Evolutionary conservation across 2,888 invertebrate species (phyloP), one percentile per base, ranked within the genome.

Genomic region (Trachelus tabidus): DNA sequence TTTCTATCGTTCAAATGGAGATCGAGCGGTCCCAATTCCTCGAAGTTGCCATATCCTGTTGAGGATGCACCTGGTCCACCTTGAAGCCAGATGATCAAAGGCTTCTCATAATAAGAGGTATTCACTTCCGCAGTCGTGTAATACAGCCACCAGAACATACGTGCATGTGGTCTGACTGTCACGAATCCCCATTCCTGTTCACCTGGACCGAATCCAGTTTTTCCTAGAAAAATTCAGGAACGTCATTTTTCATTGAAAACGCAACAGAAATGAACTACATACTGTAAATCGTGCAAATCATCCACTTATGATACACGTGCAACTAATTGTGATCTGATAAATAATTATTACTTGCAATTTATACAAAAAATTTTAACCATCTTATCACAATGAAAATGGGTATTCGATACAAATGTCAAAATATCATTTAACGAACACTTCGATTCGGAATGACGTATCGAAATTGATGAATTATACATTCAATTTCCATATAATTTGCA

Each of bases 121-220:
- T 87, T 83, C 0, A 94, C 94, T 75, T 93, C 92, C 1, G 95
- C 94, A 0, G 95, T 95, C 23, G 95, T 96, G 87, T 95, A 95
- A 88, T 96, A 97, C 68, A 98, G 91, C 97, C 97, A 97, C 93
- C 96, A 97, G 91, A 97, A 97, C 95, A 96, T 96, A 85, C 96
- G 94, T 0, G 97, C 96, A 0, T 95, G 94, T 4, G 93, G 93
- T 0, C 97, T 93, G 0, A 97, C 95, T 79, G 93, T 93, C 4
- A 95, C 95, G 90, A 95, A 95, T 12, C 94, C 95, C 94, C 95
- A 96, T 87, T 95, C 95, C 92, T 97, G 96, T 76, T 94, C 93
- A 15, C 94, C 94, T 0, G 93, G 91, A 3, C 95, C 95, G 83
- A 94, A 94, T 88, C 91, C 91, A 73, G 79, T 75, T 79, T 69